Evolutionary conservation across 1,140 invertebrate species (phyloP).

Genomic region (Diorhabda sublineata): DNA sequence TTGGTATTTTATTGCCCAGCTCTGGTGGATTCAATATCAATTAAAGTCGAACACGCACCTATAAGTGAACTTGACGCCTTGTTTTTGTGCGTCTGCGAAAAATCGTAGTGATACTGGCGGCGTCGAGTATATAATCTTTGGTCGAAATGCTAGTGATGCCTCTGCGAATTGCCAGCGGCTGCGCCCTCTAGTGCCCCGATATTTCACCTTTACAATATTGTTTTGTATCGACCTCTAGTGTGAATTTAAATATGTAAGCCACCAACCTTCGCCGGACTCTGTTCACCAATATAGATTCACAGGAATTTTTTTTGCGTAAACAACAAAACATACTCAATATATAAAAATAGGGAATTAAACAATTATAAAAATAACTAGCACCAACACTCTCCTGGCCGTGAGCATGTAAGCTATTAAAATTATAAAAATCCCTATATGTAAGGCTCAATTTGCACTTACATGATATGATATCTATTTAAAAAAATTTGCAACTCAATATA

Average conservation of each 20-base stretch:
- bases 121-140: not conserved
- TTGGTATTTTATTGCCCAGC: conserved; percentile 2
- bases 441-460: too few species aligned
- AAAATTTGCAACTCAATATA: too few species aligned
- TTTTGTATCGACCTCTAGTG: conserved; percentile 16
- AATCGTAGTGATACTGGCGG: conserved; percentile 10
- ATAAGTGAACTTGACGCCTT: not conserved
- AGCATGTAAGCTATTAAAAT: too few species aligned
- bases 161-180: conserved; percentile 5
- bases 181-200: conserved; percentile 7
- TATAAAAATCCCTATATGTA: too few species aligned
- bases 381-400: too few species aligned
- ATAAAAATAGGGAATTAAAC: too few species aligned
- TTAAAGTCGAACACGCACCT: not conserved
- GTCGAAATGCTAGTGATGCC: conserved; percentile 8
- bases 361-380: too few species aligned
- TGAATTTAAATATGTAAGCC: not conserved
- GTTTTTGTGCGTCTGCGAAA: not conserved
- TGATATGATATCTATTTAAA: too few species aligned
- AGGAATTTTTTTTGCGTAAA: too few species aligned
- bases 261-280: too few species aligned
- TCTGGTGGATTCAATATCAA: not conserved
- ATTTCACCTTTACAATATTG: not conserved
- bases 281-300: too few species aligned
- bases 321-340: too few species aligned